A percentile compares a stretch with the other conserved stretches of the same genome.
Conservation (phyloP, 2,888 invertebrate species). For the Apamea anceps region DNA sequence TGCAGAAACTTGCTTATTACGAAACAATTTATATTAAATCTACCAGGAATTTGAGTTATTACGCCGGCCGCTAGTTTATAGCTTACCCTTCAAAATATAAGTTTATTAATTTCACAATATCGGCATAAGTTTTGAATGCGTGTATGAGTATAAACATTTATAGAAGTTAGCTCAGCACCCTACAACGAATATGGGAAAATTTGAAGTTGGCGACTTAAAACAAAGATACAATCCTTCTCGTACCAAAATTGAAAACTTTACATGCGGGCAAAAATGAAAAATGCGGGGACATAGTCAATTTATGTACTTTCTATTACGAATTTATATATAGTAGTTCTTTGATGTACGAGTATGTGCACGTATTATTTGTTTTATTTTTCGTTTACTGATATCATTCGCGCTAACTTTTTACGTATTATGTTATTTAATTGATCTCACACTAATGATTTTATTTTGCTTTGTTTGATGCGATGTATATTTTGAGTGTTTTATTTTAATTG, state of each 20-base stretch:
- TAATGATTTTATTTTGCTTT: background rate
- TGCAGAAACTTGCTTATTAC: slow-evolving; percentile 40
- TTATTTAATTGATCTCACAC: background rate
- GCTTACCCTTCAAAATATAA: slow-evolving; percentile 43
- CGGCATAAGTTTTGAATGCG: slow-evolving; percentile 1
- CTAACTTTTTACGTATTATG: background rate
- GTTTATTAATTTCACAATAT: slow-evolving; percentile 49
- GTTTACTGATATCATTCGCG: background rate
- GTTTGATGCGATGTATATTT: background rate
- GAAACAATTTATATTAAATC: slow-evolving; percentile 62
- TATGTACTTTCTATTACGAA: background rate
- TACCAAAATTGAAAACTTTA: slow-evolving; percentile 15
- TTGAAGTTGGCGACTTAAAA: background rate
- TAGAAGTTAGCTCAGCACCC: background rate
- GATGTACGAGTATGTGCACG: background rate
- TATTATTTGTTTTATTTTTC: background rate
- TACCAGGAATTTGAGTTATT: slow-evolving; percentile 51
- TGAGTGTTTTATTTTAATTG: background rate
- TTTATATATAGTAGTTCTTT: background rate
- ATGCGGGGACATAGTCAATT: slow-evolving; percentile 7
- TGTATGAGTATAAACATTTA: background rate
- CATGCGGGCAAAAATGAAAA: slow-evolving; percentile 1
- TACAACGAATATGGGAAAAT: background rate
- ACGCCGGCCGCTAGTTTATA: slow-evolving; percentile 39
- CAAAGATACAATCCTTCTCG: background rate